Conservation (phyloP, 2,113 vertebrate species). For the Chlamydotis undulata region DNA sequence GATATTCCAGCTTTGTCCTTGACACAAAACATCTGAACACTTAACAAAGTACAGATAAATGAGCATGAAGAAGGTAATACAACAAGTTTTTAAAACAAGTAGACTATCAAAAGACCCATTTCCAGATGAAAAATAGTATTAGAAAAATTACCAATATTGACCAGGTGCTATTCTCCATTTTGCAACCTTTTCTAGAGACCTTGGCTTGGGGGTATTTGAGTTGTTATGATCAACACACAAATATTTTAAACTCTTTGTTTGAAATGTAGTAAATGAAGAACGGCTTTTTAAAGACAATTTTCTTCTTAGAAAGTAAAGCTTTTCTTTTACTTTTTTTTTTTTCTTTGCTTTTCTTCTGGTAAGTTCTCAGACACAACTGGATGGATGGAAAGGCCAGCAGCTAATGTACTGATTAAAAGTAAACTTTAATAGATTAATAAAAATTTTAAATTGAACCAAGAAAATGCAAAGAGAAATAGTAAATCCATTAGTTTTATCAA, state of each 20-base stretch:
- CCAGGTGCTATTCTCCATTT: background rate
- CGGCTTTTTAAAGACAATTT: background rate
- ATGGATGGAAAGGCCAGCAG: background rate
- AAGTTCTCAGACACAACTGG: background rate
- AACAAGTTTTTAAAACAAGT: background rate
- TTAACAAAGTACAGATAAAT: conserved; percentile 10
- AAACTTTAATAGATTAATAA: background rate
- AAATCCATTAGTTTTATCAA: background rate
- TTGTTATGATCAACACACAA: background rate
- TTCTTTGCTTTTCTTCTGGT: background rate
- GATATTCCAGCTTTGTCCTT: background rate
- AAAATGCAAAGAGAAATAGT: background rate
- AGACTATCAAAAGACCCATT: background rate
- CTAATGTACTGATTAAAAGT: background rate
- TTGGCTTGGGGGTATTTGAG: background rate
- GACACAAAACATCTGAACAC: background rate
- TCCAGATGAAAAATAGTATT: background rate
- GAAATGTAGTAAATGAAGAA: background rate
- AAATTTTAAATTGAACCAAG: background rate
- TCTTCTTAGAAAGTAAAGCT: background rate
- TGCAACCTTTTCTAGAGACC: background rate
- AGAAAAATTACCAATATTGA: background rate
- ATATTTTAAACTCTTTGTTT: background rate
- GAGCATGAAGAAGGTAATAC: background rate
- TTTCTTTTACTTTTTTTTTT: background rate